Evolutionary conservation across 2,797 vertebrate species (phyloP).

Genomic region (Smutsia temminckii): DNA sequence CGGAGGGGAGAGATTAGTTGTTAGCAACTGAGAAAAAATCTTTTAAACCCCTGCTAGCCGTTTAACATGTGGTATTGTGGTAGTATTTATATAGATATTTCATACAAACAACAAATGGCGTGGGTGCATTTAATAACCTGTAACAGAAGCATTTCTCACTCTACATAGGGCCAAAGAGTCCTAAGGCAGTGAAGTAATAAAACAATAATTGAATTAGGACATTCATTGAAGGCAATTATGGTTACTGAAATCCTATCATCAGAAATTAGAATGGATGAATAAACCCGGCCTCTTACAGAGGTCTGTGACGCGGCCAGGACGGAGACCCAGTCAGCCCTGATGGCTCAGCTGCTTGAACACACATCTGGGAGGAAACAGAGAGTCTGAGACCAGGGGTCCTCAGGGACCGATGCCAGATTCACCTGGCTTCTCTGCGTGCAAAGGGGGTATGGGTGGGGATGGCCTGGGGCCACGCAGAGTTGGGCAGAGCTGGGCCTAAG

Average conservation of each 20-base stretch:
- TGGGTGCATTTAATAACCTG: conserved; percentile 31
- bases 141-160: conserved; percentile 1
- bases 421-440: background rate
- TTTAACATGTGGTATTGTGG: background rate
- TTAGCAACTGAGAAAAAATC: background rate
- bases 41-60: background rate
- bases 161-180: background rate
- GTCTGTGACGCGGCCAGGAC: background rate
- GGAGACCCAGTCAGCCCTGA: background rate
- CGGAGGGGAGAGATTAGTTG: background rate
- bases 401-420: background rate
- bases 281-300: background rate
- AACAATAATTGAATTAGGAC: conserved; percentile 64
- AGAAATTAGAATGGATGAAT: conserved; percentile 24
- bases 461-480: background rate
- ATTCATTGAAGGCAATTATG: background rate
- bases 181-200: conserved; percentile 49
- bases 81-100: background rate
- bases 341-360: background rate
- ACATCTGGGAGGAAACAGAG: background rate
- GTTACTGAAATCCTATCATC: conserved; percentile 56
- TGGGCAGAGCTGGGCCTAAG: background rate
- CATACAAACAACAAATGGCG: conserved; percentile 23
- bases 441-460: background rate
- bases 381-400: background rate